Evolutionary conservation across 2,888 invertebrate genomes (phyloP).

Genomic region (Hirtodrosophila cameraria): DNA sequence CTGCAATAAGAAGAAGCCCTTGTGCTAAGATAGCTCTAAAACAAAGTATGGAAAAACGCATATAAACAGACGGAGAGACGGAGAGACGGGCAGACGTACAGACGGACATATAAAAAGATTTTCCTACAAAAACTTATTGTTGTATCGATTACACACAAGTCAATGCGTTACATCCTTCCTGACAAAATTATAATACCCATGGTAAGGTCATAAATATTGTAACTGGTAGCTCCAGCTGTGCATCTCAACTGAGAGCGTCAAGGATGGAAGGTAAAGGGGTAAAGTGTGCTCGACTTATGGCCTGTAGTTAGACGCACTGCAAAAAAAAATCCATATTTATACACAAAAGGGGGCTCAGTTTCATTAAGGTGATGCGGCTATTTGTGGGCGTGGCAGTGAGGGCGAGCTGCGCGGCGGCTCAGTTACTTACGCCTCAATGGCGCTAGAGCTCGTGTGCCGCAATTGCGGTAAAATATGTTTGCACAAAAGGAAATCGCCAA

Average conservation of each 20-base stretch:
- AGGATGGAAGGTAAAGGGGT: background rate
- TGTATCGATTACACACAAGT: no score
- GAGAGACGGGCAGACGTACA: no score
- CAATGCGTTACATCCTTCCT: no score
- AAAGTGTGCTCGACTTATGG: conserved; percentile 49
- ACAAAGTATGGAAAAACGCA: no score
- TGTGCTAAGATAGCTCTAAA: no score
- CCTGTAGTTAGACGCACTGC: conserved; percentile 44
- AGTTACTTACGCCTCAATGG: conserved; percentile 74
- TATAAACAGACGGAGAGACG: no score
- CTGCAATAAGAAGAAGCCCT: no score
- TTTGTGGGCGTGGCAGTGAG: conserved; percentile 12
- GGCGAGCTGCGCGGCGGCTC: conserved; percentile 23
- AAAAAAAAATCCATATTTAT: conserved; percentile 58
- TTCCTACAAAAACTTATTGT: no score
- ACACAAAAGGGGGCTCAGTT: conserved; percentile 40
- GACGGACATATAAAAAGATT: no score
- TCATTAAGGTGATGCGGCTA: conserved; percentile 39
- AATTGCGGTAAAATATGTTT: conserved; percentile 79
- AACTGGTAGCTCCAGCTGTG: conserved; percentile 8
- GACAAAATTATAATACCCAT: no score
- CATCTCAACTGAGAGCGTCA: conserved; percentile 2
- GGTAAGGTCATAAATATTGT: no score
- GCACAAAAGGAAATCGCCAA: conserved; percentile 78
- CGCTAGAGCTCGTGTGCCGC: conserved; percentile 64